Base-by-base conservation (phyloP, 2,113 vertebrate genomes). In the Podocnemis expansa region DNA sequence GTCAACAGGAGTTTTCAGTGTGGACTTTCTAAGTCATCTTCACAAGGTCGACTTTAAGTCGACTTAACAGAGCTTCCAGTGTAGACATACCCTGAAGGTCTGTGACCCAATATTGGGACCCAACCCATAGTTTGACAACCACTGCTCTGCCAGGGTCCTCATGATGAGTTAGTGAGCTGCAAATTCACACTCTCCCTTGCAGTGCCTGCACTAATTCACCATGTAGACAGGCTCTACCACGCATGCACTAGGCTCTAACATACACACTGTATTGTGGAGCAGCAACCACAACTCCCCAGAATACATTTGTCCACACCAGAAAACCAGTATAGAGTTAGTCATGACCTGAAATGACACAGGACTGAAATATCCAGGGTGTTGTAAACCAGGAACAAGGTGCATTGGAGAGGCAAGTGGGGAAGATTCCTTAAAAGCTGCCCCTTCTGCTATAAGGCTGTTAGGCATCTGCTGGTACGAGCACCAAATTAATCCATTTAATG, bases 401-500 rank as follows among this genome's bases (percentile, higher is more conserved):
- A 10, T 90, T 51, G 80, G 58, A 19, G 75, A 45, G 22, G 41
- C 41, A 45, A 11, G 19, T 27, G 8, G 73, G 47, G 34, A 49
- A 45, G 25, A 3, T 54, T 17, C 43, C 21, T 3, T 8, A 8
- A 82, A 67, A 76, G 56, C 27, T 76, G 11, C 43, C 52, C 38
- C 1, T 17, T 55, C 54, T 60, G 73, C 90, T 24, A 9, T 10
- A n/a, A 73, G 93, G 75, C 92, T 95, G 58, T 1, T 1, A 4
- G 88, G 31, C 21, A 0, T 86, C 95, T 38, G 41, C 96, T 91
- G 84, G 92, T 38, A 78, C 78, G 93, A 91, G 94, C 13, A 87
- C 88, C 96, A 84, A 97, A 97, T 96, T 38, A 75, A 95, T 56
- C 90, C 49, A 34, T 82, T 82, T 56, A 38, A 52, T 49, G 45